Conservation (phyloP, 1,140 invertebrate genomes). For the Calephelis virginiensis region DNA sequence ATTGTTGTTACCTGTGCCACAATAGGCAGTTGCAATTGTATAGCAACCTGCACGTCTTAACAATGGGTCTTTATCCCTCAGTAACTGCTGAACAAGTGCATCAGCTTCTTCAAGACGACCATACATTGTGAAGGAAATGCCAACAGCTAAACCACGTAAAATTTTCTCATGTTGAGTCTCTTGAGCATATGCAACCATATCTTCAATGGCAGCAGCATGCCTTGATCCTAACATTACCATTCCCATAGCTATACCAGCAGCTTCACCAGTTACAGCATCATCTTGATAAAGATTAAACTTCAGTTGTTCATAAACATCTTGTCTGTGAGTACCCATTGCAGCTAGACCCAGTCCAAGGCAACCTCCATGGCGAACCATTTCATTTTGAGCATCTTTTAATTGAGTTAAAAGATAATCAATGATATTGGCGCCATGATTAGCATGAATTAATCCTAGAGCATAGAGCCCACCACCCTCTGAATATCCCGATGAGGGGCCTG, state of each 20-base stretch:
- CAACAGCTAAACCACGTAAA: slow-evolving; percentile 94
- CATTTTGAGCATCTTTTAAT: slow-evolving; percentile 95
- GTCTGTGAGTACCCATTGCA: slow-evolving; percentile 97
- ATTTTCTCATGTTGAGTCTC: slow-evolving; percentile 99
- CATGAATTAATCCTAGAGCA: slow-evolving; percentile 98
- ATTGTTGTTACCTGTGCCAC: slow-evolving; percentile 97
- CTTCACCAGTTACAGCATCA: slow-evolving; percentile 98
- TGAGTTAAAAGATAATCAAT: slow-evolving; percentile 97
- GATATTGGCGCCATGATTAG: slow-evolving; percentile 98
- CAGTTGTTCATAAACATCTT: slow-evolving; percentile 96
- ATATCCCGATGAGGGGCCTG: slow-evolving; percentile 95
- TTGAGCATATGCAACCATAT: slow-evolving; percentile 91
- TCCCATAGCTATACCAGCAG: slow-evolving; percentile 98
- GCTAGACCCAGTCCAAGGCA: slow-evolving; percentile 97
- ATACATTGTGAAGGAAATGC: slow-evolving; percentile 98
- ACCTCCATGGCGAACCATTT: slow-evolving; percentile 96
- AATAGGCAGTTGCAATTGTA: slow-evolving; percentile 98
- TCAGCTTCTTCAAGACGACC: slow-evolving; percentile 97
- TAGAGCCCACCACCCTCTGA: slow-evolving; percentile 99
- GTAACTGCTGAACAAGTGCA: slow-evolving; percentile 92
- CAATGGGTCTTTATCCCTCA: slow-evolving; percentile 92
- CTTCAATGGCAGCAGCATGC: slow-evolving; percentile 91
- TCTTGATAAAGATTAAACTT: slow-evolving; percentile 99
- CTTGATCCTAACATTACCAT: slow-evolving; percentile 98
- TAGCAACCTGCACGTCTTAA: slow-evolving; percentile 96